Percentiles rank a stretch among this genome's conserved stretches.
Evolutionary conservation across 2,113 vertebrate genomes (phyloP).

Genomic region (Cololabis saira): DNA sequence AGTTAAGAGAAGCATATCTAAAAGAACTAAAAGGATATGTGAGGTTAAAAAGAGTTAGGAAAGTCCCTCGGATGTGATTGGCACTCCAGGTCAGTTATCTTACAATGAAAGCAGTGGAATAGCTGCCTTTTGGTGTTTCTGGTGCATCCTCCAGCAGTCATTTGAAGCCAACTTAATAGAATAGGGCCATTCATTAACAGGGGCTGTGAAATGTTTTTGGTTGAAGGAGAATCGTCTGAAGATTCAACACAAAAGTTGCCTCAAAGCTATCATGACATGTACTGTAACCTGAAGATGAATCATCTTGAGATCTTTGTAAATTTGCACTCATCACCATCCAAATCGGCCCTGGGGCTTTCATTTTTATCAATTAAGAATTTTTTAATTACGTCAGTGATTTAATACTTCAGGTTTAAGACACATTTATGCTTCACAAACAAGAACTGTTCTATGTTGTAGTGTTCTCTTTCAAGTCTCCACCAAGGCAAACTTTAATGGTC

Average conservation of each 20-base stretch:
- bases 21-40: constrained; percentile 33
- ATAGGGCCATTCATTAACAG: constrained; percentile 20
- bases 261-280: too few species aligned
- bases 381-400: not conserved
- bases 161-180: not conserved
- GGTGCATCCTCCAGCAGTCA: not conserved
- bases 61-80: constrained; percentile 49
- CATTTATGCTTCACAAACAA: not conserved
- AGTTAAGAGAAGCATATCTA: constrained; percentile 2
- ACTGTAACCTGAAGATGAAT: too few species aligned
- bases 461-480: constrained; percentile 1
- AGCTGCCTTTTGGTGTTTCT: constrained; percentile 13
- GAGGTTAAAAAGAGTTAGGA: constrained; percentile 38
- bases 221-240: not conserved
- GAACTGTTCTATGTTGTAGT: not conserved
- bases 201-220: not conserved
- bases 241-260: not conserved
- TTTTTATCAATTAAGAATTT: not conserved
- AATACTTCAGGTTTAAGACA: not conserved
- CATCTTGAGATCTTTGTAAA: too few species aligned
- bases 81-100: constrained; percentile 25
- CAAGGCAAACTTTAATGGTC: constrained; percentile 42
- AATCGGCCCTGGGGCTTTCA: not conserved
- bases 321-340: not conserved
- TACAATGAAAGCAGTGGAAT: constrained; percentile 3